Conservation (phyloP, 2,888 invertebrate species). For the Tortrix viridana region DNA sequence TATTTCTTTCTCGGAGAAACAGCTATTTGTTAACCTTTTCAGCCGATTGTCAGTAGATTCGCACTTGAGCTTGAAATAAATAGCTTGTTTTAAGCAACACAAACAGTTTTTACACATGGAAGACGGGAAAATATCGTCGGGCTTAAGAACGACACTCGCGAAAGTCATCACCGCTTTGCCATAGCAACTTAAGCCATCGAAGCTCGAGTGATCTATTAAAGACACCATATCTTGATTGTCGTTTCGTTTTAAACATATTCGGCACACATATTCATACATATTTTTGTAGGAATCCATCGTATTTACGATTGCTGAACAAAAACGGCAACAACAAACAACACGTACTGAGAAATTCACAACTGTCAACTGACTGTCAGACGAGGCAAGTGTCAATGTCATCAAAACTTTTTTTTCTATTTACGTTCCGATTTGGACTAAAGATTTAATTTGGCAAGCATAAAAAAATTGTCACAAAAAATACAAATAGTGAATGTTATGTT, state of each 20-base stretch:
- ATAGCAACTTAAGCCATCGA: constrained; percentile 59
- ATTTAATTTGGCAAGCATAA: too few relatives aligned
- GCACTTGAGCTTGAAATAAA: constrained; percentile 65
- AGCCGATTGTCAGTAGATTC: constrained; percentile 60
- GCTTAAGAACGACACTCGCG: constrained; percentile 56
- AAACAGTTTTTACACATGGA: constrained; percentile 67
- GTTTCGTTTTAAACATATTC: constrained; percentile 61
- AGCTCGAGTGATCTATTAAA: constrained; percentile 56
- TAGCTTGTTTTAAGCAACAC: constrained; percentile 61
- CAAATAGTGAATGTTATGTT: too few relatives aligned
- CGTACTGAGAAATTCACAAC: neutral
- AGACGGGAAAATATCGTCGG: constrained; percentile 59
- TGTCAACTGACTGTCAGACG: neutral
- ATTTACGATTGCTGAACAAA: neutral
- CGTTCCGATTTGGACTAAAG: too few relatives aligned
- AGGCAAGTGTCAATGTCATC: too few relatives aligned
- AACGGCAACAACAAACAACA: neutral
- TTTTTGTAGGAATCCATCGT: constrained; percentile 57
- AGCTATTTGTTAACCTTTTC: constrained; percentile 42
- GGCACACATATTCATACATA: constrained; percentile 62
- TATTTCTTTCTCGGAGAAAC: constrained; percentile 37
- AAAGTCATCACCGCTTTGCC: constrained; percentile 61
- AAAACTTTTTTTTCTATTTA: too few relatives aligned
- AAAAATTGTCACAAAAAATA: too few relatives aligned
- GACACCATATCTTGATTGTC: constrained; percentile 57